A percentile compares a stretch with the other conserved stretches of the same genome.
Conservation (phyloP, 2,888 invertebrate genomes). For the Deilephila porcellus region DNA sequence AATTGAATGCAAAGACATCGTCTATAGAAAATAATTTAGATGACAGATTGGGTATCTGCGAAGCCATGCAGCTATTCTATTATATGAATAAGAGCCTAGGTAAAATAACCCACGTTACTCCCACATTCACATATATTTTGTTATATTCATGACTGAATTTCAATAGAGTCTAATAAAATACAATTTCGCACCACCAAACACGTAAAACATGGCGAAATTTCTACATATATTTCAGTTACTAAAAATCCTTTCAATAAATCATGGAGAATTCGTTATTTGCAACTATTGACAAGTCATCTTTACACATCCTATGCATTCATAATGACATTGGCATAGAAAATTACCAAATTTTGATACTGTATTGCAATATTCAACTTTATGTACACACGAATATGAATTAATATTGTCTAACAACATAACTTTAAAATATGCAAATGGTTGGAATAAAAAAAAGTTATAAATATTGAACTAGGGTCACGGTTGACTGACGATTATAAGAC, state of each 20-base stretch:
- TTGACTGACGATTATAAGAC: conserved; percentile 35
- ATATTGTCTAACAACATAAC: background rate
- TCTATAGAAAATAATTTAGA: background rate
- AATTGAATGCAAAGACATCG: background rate
- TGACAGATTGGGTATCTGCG: background rate
- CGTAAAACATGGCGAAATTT: background rate
- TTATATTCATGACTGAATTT: background rate
- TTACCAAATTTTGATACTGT: background rate
- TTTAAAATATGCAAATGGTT: conserved; percentile 41
- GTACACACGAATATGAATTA: background rate
- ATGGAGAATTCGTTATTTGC: background rate
- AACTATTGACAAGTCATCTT: conserved; percentile 17
- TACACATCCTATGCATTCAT: conserved; percentile 23
- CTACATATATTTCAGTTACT: background rate
- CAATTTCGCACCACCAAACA: background rate
- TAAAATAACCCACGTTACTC: background rate
- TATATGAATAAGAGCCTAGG: background rate
- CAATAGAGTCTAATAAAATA: background rate
- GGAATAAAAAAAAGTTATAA: conserved; percentile 40
- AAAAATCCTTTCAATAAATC: conserved; percentile 4
- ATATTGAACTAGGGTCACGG: conserved; percentile 52
- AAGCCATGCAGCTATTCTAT: background rate
- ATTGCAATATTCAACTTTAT: conserved; percentile 1
- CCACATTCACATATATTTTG: background rate
- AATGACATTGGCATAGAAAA: conserved; percentile 16